phyloP scores from a whole-genome alignment of 2,797 vertebrate species.

The Jordanella pulchra region DNA sequence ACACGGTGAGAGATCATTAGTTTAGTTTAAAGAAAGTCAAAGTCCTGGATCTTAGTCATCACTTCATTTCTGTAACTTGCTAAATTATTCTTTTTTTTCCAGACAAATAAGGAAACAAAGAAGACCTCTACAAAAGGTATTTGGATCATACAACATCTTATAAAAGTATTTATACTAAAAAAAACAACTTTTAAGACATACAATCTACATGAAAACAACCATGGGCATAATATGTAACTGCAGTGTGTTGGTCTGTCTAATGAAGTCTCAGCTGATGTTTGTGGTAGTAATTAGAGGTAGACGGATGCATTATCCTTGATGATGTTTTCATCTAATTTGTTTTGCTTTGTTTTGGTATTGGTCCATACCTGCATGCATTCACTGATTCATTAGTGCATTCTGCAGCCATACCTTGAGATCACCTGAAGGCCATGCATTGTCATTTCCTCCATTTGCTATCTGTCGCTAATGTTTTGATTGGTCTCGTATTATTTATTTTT shows the following conservation, averaged over 20 bases:
- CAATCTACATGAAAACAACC: not conserved
- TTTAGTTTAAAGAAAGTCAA: not conserved
- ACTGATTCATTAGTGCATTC: no score
- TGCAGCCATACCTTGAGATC: no score
- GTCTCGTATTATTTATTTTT: no score
- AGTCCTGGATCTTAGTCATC: not conserved
- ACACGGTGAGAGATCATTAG: slow-evolving; percentile 58
- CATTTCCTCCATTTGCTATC: no score
- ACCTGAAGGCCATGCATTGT: no score
- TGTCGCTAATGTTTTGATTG: no score
- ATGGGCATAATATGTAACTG: not conserved
- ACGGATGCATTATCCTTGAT: no score
- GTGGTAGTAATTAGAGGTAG: not conserved
- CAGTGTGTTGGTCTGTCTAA: not conserved
- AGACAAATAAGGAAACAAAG: slow-evolving; percentile 75
- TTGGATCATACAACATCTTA: not conserved
- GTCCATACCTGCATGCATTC: no score
- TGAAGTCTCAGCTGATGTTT: not conserved
- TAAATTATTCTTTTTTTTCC: slow-evolving; percentile 19
- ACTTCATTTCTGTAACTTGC: not conserved
- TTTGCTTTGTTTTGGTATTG: no score
- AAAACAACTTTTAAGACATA: not conserved
- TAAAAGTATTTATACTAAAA: not conserved
- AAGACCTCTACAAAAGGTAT: slow-evolving; percentile 77
- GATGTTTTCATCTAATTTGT: no score